phyloP scores from a whole-genome alignment of 2,888 invertebrate genomes.

The Caenorhabditis wallacei region DNA sequence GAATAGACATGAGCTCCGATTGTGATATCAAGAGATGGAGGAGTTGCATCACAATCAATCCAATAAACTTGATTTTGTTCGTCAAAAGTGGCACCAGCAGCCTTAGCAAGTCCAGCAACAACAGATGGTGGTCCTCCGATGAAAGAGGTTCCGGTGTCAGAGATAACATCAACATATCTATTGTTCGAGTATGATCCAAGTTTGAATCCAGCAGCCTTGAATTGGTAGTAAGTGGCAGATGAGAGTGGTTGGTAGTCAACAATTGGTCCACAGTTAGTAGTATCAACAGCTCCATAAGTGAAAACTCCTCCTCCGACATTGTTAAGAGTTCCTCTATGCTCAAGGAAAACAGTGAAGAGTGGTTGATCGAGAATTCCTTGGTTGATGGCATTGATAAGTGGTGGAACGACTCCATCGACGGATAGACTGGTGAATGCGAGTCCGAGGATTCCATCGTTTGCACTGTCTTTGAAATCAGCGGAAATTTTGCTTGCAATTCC shows the following conservation, averaged over 20 bases:
- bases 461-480: slow-evolving; percentile 69
- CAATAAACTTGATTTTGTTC: not conserved
- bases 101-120: slow-evolving; percentile 55
- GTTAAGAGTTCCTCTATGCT: slow-evolving; percentile 60
- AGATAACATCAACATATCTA: slow-evolving; percentile 63
- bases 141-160: slow-evolving; percentile 71
- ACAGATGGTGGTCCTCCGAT: slow-evolving; percentile 62
- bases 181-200: slow-evolving; percentile 55
- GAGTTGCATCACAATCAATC: not conserved
- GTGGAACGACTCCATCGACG: slow-evolving; percentile 69
- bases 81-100: slow-evolving; percentile 64
- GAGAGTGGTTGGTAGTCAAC: slow-evolving; percentile 69
- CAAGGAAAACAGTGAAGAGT: slow-evolving; percentile 72
- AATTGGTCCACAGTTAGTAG: slow-evolving; percentile 67
- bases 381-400: slow-evolving; percentile 69
- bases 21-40: slow-evolving; percentile 47
- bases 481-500: slow-evolving; percentile 73
- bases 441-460: slow-evolving; percentile 73
- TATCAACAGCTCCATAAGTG: slow-evolving; percentile 74
- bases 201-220: slow-evolving; percentile 45
- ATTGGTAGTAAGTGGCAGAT: slow-evolving; percentile 74
- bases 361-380: slow-evolving; percentile 71
- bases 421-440: slow-evolving; percentile 70
- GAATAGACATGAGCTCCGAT: slow-evolving; percentile 56
- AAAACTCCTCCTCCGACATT: slow-evolving; percentile 73